Conservation (phyloP, 2,888 invertebrate species). For the Morpho helenor region DNA sequence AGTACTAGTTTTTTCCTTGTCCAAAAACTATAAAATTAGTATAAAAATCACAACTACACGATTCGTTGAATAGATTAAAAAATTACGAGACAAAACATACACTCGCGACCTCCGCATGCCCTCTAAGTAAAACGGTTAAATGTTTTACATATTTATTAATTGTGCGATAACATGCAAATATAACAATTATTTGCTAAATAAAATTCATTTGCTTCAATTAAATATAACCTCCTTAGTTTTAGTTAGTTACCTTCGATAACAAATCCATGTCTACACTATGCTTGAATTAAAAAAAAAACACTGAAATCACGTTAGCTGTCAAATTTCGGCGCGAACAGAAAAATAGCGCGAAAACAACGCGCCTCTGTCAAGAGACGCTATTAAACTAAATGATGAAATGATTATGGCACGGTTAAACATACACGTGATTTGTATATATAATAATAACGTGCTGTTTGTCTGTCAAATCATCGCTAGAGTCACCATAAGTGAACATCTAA, state of each 20-base stretch:
- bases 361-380: constrained; percentile 13
- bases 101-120: too few relatives aligned
- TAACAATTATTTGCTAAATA: too few relatives aligned
- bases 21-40: too few relatives aligned
- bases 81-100: too few relatives aligned
- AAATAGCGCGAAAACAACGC: constrained; percentile 11
- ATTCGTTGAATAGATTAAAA: too few relatives aligned
- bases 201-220: too few relatives aligned
- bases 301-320: constrained; percentile 20
- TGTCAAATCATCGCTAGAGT: not conserved
- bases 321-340: constrained; percentile 25
- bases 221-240: too few relatives aligned
- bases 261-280: constrained; percentile 28
- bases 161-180: too few relatives aligned
- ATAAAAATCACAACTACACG: too few relatives aligned
- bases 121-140: too few relatives aligned
- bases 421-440: not conserved
- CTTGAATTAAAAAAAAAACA: constrained; percentile 19
- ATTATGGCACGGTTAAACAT: constrained; percentile 8
- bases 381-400: constrained; percentile 22
- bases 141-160: too few relatives aligned
- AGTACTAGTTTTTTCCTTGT: too few relatives aligned
- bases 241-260: constrained; percentile 27
- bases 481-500: constrained; percentile 4
- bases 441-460: constrained; percentile 9